Evolutionary conservation across 1,140 invertebrate species (phyloP).

Genomic region (Scaptomyza pallida): DNA sequence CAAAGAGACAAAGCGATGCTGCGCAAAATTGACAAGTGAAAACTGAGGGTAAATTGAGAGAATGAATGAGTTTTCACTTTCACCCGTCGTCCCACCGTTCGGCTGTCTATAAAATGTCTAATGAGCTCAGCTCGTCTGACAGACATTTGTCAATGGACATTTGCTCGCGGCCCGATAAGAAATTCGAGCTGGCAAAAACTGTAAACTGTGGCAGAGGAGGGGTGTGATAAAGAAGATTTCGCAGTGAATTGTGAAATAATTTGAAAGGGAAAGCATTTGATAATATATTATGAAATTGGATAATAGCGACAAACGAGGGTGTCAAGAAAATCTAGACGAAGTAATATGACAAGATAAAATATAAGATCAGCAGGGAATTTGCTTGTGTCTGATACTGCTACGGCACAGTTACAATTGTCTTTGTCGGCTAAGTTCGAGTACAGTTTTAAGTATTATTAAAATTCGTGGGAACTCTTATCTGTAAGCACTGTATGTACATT

Average conservation of each 20-base stretch:
- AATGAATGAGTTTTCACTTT: conserved; percentile 31
- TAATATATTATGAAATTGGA: conserved; percentile 23
- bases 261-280: conserved; percentile 26
- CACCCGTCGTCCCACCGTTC: not conserved
- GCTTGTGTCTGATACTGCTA: not conserved
- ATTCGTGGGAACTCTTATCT: too few species aligned
- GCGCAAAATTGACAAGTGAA: conserved; percentile 61
- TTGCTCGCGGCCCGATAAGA: conserved; percentile 56
- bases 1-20: conserved; percentile 43
- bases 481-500: too few species aligned
- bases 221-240: not conserved
- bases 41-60: conserved; percentile 19
- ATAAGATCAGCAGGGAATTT: not conserved
- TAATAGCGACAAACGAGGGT: conserved; percentile 5
- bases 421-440: too few species aligned
- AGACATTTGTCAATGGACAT: conserved; percentile 68
- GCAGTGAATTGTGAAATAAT: conserved; percentile 4
- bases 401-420: too few species aligned
- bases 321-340: not conserved
- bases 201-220: conserved; percentile 6
- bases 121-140: conserved; percentile 68
- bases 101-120: conserved; percentile 61
- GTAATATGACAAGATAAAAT: not conserved
- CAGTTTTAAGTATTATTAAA: too few species aligned
- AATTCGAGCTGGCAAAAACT: conserved; percentile 14